Conservation (phyloP, 92 coral and sea anemone genomes). For the Muricea muricata region DNA sequence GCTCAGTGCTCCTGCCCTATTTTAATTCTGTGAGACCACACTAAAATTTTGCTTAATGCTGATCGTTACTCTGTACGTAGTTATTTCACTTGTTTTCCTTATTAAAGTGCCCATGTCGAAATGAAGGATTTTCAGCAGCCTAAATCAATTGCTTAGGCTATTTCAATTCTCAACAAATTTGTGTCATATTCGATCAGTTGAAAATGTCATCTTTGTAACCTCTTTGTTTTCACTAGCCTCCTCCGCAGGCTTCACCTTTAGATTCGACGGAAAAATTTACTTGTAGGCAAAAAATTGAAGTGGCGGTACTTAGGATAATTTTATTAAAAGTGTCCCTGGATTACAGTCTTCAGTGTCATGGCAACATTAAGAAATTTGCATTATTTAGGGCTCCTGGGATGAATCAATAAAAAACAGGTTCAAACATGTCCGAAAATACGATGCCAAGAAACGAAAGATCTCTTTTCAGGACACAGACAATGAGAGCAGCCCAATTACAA, state of each 20-base stretch:
- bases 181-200: neutral
- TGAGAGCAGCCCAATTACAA: neutral
- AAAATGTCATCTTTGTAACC: neutral
- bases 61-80: neutral
- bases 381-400: constrained; percentile 10
- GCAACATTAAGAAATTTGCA: neutral
- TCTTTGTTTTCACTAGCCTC: neutral
- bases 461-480: neutral
- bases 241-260: too few relatives aligned
- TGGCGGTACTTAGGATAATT: neutral
- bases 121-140: neutral
- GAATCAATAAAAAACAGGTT: neutral
- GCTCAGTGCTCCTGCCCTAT: too few relatives aligned
- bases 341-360: neutral
- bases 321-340: neutral
- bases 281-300: too few relatives aligned
- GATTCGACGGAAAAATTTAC: too few relatives aligned
- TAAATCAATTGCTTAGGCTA: neutral
- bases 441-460: neutral
- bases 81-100: neutral
- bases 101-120: neutral
- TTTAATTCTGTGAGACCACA: too few relatives aligned
- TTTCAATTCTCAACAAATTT: neutral
- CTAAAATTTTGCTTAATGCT: neutral
- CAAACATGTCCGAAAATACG: neutral